Evolutionary conservation across 1,140 invertebrate species (phyloP), one percentile per base, ranked within the genome.

Genomic region (Limonius californicus): DNA sequence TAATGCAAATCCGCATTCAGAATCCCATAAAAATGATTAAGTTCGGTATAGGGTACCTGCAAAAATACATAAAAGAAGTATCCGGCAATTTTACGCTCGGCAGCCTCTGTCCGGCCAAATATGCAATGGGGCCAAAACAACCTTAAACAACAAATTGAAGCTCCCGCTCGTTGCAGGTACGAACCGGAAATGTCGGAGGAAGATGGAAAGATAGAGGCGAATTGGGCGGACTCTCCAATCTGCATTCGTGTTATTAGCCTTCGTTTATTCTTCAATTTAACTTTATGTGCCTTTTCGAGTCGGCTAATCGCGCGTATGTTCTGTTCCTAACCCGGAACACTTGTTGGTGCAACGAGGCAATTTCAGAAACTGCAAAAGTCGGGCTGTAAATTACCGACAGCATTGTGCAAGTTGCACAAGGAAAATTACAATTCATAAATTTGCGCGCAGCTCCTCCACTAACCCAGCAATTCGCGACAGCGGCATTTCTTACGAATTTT

Each of bases 21-120:
- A 50, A 18, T 50, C 45, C 45, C 45, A 50, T 50, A 50, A 50
- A 50, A 50, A 50, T 50, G 45, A 50, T 50, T 50, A 50, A 50
- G 35, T 39, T 39, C 35, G 8, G 8, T 39, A 39, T 39, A 39
- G 35, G 45, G 45, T 18, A 50, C 45, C 45, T 50, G 45, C 45
- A 50, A 50, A 50, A 50, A 50, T 50, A 50, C 45, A 21, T 50
- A 50, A 50, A 50, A 50, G 45, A 18, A 18, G 16, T 19, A 19
- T 21, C 45, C 16, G 45, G 45, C 45, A 50, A 50, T 50, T 50
- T 50, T 50, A 50, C 45, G 45, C 45, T 50, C 19, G 45, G 45
- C 6, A 15, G 18, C 45, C 15, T 50, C 45, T 50, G 45, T 50
- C 45, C 45, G 45, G 45, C 45, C 14, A 50, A 50, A 50, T 50